Evolutionary conservation across 2,888 invertebrate genomes (phyloP).

Genomic region (Epinotia ramella): DNA sequence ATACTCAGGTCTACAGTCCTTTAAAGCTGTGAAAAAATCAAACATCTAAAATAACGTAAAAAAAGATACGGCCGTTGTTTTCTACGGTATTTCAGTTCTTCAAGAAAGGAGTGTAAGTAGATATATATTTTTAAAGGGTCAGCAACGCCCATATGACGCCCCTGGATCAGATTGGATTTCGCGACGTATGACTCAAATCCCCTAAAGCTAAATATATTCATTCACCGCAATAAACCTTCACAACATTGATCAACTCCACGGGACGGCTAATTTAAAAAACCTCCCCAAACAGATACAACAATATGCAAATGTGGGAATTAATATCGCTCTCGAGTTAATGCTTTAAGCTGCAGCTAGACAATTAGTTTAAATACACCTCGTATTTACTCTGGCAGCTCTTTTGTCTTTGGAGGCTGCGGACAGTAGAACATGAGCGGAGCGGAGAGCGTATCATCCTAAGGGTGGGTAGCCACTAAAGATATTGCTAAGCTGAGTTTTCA

Average conservation of each 20-base stretch:
- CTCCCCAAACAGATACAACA: constrained; percentile 18
- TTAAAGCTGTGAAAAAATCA: no score
- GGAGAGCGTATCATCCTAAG: background rate
- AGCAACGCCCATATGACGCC: no score
- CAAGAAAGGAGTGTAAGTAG: no score
- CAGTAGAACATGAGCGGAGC: constrained; percentile 11
- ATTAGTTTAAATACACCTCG: constrained; percentile 54
- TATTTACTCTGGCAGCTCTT: constrained; percentile 52
- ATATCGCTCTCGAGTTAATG: constrained; percentile 40
- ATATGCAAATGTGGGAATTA: constrained; percentile 44
- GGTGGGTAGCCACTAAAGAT: background rate
- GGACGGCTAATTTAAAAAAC: constrained; percentile 16
- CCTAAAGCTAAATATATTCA: background rate
- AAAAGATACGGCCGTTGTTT: no score
- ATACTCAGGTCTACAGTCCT: no score
- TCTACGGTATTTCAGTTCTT: no score
- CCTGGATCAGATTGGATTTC: no score
- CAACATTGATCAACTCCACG: constrained; percentile 13
- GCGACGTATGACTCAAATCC: no score
- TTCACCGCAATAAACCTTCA: background rate
- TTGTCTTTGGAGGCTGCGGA: constrained; percentile 47
- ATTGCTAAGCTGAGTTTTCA: background rate
- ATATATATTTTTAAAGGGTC: no score
- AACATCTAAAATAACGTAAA: no score
- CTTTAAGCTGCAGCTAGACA: constrained; percentile 46